Conservation (phyloP, 2,113 vertebrate genomes). For the Lagenorhynchus albirostris region DNA sequence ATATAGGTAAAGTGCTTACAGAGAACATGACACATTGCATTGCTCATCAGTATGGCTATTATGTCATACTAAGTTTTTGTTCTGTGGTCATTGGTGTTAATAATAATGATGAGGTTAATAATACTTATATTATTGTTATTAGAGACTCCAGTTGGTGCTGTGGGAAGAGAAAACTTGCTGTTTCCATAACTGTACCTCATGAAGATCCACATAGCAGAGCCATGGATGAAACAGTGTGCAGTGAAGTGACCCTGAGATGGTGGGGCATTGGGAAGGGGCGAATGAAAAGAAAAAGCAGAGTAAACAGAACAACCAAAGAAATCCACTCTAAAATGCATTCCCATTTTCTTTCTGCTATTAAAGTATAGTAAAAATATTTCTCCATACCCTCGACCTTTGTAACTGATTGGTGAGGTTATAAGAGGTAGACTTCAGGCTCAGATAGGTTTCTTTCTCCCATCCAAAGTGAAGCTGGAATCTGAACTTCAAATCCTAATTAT, state of each 20-base stretch:
- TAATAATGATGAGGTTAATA: neutral
- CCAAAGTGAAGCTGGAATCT: conserved; percentile 71
- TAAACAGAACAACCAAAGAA: conserved; percentile 49
- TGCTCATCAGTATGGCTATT: neutral
- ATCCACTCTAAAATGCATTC: conserved; percentile 55
- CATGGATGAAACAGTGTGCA: neutral
- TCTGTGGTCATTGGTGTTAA: neutral
- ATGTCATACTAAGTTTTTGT: neutral
- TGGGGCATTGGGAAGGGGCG: neutral
- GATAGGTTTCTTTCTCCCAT: conserved; percentile 64
- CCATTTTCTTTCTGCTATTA: conserved; percentile 62
- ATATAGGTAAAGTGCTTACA: neutral
- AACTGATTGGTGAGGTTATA: conserved; percentile 74
- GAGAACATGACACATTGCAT: neutral
- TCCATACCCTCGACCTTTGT: conserved; percentile 76
- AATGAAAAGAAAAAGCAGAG: neutral
- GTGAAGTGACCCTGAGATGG: neutral
- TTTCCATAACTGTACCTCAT: neutral
- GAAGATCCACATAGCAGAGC: neutral
- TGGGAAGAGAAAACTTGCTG: neutral
- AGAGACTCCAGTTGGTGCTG: neutral
- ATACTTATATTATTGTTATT: neutral
- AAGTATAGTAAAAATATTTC: conserved; percentile 75
- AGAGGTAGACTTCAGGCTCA: conserved; percentile 77
- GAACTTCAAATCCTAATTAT: conserved; percentile 75